phyloP scores from a whole-genome alignment of 2,113 vertebrate genomes.

The Mustela lutreola region DNA sequence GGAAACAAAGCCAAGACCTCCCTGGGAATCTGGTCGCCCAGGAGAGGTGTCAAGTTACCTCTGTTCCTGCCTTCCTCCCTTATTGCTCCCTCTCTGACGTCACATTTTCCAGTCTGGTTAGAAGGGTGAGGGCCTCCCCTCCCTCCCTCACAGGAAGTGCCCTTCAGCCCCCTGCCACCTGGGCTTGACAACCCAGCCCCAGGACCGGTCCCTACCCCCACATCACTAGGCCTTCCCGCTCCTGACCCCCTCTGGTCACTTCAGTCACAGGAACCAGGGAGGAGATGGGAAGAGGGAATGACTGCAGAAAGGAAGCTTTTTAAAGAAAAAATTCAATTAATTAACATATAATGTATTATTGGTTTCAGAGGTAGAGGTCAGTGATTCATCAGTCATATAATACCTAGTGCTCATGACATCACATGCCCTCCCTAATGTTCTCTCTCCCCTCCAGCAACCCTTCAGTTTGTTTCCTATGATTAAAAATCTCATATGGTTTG shows the following conservation, averaged over 20 bases:
- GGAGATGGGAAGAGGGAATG: neutral
- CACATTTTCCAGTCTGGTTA: conserved; percentile 79
- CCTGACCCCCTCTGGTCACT: neutral
- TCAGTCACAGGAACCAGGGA: neutral
- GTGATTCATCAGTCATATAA: neutral
- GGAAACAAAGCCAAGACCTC: neutral
- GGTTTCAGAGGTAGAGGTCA: neutral
- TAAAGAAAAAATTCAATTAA: neutral
- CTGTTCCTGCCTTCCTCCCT: conserved; percentile 39
- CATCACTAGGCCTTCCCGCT: neutral
- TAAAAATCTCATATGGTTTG: neutral
- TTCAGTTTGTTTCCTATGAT: neutral
- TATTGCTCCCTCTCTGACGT: conserved; percentile 61
- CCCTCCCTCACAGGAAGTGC: conserved; percentile 67
- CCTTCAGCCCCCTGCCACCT: conserved; percentile 59
- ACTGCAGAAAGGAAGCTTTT: neutral
- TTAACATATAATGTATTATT: neutral
- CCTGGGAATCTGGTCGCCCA: neutral
- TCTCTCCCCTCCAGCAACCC: neutral
- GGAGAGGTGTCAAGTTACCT: conserved; percentile 63
- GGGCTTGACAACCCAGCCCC: conserved; percentile 41
- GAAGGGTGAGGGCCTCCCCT: conserved; percentile 62
- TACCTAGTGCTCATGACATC: neutral
- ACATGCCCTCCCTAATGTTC: neutral
- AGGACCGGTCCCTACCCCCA: neutral